Conservation (phyloP, 1,140 invertebrate species). For the Temnothorax longispinosus region DNA sequence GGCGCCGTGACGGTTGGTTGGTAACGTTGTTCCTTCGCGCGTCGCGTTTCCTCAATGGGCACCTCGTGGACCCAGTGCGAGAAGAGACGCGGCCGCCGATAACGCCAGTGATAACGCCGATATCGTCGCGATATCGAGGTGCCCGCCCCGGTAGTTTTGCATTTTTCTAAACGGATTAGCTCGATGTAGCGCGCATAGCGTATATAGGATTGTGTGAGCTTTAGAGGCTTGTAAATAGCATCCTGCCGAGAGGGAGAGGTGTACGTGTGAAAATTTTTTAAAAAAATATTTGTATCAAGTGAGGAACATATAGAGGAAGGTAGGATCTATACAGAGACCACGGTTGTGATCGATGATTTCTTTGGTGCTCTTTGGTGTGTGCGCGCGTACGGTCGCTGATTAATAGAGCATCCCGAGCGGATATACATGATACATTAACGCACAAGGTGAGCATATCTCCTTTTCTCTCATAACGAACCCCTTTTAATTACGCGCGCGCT, state of each 20-base stretch:
- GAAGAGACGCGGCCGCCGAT: constrained; percentile 40
- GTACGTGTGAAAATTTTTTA: constrained; percentile 36
- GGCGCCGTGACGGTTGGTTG: constrained; percentile 78
- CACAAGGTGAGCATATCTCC: constrained; percentile 61
- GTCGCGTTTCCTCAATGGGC: constrained; percentile 60
- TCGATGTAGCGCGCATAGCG: neutral
- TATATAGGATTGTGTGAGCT: constrained; percentile 37
- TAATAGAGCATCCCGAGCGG: constrained; percentile 30
- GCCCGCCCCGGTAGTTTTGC: constrained; percentile 34
- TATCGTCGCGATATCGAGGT: constrained; percentile 23
- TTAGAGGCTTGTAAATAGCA: constrained; percentile 34
- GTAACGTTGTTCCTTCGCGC: constrained; percentile 56
- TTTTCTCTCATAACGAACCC: neutral
- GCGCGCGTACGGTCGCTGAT: constrained; percentile 63
- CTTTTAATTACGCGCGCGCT: constrained; percentile 28
- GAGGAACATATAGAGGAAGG: constrained; percentile 30
- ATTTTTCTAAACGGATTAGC: constrained; percentile 34
- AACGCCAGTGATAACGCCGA: constrained; percentile 6
- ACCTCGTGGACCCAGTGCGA: constrained; percentile 50
- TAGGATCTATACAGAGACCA: constrained; percentile 20
- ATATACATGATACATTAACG: constrained; percentile 47
- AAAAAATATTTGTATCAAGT: constrained; percentile 11
- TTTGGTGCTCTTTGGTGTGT: constrained; percentile 72
- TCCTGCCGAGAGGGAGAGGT: neutral
- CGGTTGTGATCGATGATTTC: constrained; percentile 68